Evolutionary conservation across 2,888 invertebrate species (phyloP).

Genomic region (Diarsia rubi): DNA sequence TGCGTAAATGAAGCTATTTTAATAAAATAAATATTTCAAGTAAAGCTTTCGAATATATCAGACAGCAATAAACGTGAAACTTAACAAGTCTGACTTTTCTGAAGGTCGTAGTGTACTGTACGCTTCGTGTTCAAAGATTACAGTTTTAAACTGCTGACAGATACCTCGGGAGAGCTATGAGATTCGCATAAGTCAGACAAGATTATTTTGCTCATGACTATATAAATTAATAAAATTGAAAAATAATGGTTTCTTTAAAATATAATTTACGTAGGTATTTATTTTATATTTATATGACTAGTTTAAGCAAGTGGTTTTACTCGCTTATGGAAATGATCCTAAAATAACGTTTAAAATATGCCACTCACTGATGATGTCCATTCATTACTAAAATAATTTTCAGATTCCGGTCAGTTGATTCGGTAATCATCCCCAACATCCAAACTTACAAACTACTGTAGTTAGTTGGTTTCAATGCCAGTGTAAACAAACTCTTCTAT

Average conservation of each 20-base stretch:
- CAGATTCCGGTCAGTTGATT: too few relatives aligned
- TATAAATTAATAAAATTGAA: neutral
- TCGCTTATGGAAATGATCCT: neutral
- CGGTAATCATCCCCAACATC: too few relatives aligned
- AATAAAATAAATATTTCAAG: neutral
- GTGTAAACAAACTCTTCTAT: too few relatives aligned
- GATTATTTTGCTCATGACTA: neutral
- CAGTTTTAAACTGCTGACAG: slow-evolving; percentile 13
- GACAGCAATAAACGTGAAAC: neutral
- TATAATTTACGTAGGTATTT: too few relatives aligned
- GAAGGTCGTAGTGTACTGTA: slow-evolving; percentile 24
- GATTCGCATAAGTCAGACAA: slow-evolving; percentile 23
- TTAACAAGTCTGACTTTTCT: slow-evolving; percentile 5
- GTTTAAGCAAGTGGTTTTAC: neutral
- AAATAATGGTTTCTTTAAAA: neutral
- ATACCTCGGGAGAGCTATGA: slow-evolving; percentile 2
- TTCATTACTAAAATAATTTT: neutral
- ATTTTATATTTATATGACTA: neutral
- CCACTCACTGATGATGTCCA: neutral
- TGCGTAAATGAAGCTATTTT: neutral
- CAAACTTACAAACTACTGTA: too few relatives aligned
- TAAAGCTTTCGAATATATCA: neutral
- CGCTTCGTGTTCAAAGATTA: neutral
- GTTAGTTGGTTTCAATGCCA: too few relatives aligned
- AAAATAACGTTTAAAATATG: neutral